These are phyloP conservation scores for Dinocampus coccinellae DNA, from an alignment of 2,888 invertebrate species.

Conservation along the genomic window DNA sequence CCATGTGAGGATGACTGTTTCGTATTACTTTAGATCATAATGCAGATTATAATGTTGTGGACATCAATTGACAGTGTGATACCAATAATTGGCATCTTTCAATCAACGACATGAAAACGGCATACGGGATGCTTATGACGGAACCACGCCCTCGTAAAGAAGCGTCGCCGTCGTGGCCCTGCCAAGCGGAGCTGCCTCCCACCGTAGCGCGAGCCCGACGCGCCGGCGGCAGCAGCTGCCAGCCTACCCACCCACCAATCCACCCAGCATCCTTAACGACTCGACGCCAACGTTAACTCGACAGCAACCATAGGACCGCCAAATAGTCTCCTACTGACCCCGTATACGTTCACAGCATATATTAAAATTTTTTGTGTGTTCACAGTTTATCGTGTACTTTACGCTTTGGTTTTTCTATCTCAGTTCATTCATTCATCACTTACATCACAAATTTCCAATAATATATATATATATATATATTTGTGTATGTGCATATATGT, in stretches of 20 bases:
- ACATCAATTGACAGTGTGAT: constrained; percentile 18
- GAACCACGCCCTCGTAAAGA: constrained; percentile 65
- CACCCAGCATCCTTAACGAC: constrained; percentile 41
- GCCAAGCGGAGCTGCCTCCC: constrained; percentile 27
- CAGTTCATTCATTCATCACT: neutral
- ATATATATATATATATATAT: neutral
- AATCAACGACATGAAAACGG: constrained; percentile 7
- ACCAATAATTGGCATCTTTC: neutral
- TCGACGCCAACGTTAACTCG: constrained; percentile 33
- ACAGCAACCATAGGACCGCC: constrained; percentile 10
- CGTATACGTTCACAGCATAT: constrained; percentile 15
- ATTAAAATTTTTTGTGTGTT: neutral
- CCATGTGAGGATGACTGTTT: constrained; percentile 25
- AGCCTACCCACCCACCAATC: constrained; percentile 43
- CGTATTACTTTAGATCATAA: constrained; percentile 36
- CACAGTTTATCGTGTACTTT: neutral
- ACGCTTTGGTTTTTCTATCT: neutral
- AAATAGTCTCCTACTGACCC: constrained; percentile 26
- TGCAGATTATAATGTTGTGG: neutral
- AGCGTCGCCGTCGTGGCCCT: constrained; percentile 53
- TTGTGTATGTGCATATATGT: neutral
- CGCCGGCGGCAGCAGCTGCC: constrained; percentile 38
- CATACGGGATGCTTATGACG: constrained; percentile 27
- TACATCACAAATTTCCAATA: neutral
- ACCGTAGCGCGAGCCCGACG: constrained; percentile 37